Base-by-base conservation (phyloP, 2,888 invertebrate species). In the Drosophila mimetica region DNA sequence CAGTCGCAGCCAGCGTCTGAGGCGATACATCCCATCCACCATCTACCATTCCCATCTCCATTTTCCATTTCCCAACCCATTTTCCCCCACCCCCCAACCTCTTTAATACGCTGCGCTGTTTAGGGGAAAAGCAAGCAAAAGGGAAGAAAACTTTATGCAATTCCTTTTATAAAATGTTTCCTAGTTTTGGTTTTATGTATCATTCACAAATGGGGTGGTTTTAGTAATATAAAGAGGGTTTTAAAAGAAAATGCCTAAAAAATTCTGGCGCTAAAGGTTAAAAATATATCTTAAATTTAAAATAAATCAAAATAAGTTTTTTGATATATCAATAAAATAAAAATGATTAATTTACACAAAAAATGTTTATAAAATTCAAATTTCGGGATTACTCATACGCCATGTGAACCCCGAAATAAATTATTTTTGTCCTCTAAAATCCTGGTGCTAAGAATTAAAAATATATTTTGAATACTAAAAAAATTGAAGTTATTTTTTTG, bases 151-250 rank as follows among this genome's bases (percentile, higher is more conserved):
- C 71, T 79, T 82, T 71, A 73, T 82, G 83, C 83, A 79, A 77
- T 84, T 74, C 67, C 75, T 83, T 77, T 76, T 77, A 71, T 74
- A 83, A 85, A 83, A 83, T 78, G 76, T 76, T 76, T 74, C 44
- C 64, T 58, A 63, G 70, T 71, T 78, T 64, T 67, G 44, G 52
- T 65, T 51, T 55, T 53, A 32, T 54, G 44, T 18, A 77, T 76
- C 76, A 78, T 77, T 77, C 61, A 76, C 66, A 44, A 9, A n/a
- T 20, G 7, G 20, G 14, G 0, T 7, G 14, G 11, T 13, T 20
- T 20, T 11, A 2, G 20, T 20, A 6, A 13, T 6, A 13, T 2
- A 13, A 7, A 41, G 13, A 41, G 20, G 20, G 13, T 20, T 20
- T 41, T 7, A 22, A 13, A 2, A 41, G 2, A 14, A 36, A 14